These are phyloP conservation scores for Tridacna gigas DNA, from an alignment of 2,888 invertebrate species.

Conservation along the genomic window DNA sequence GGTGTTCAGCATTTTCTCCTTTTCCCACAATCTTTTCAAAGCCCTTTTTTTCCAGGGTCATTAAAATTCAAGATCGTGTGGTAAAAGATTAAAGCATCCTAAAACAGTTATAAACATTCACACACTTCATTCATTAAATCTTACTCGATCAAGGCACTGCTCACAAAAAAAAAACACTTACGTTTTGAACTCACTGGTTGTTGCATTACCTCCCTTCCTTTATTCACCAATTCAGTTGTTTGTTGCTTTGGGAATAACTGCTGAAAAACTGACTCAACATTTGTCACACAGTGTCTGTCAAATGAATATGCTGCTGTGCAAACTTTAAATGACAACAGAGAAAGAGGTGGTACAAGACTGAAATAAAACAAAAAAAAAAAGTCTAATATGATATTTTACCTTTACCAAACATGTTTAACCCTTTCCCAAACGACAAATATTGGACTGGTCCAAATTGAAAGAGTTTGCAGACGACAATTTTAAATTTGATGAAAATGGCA, in stretches of 20 bases:
- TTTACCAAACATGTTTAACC: too few species aligned
- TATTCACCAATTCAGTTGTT: neutral
- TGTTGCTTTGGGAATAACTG: constrained; percentile 4
- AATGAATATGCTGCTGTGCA: constrained; percentile 50
- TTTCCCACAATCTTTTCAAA: too few species aligned
- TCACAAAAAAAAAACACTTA: too few species aligned
- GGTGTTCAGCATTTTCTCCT: too few species aligned
- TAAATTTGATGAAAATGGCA: neutral
- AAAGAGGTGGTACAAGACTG: constrained; percentile 53
- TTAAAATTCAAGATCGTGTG: too few species aligned
- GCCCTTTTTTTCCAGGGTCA: too few species aligned
- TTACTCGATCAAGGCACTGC: neutral
- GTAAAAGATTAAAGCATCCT: too few species aligned
- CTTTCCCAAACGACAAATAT: neutral
- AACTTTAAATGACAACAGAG: constrained; percentile 49
- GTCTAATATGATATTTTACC: too few species aligned
- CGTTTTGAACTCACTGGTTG: too few species aligned
- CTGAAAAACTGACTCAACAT: constrained; percentile 20
- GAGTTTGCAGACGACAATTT: neutral
- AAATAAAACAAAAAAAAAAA: constrained; percentile 17
- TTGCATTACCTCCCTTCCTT: neutral
- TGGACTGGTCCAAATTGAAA: neutral
- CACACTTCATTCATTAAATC: too few species aligned
- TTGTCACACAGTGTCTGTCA: constrained; percentile 30
- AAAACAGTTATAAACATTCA: too few species aligned